A percentile compares a stretch with the other conserved stretches of the same genome.
Evolutionary conservation across 2,888 invertebrate species (phyloP).

Genomic region (Pheosia tremula): DNA sequence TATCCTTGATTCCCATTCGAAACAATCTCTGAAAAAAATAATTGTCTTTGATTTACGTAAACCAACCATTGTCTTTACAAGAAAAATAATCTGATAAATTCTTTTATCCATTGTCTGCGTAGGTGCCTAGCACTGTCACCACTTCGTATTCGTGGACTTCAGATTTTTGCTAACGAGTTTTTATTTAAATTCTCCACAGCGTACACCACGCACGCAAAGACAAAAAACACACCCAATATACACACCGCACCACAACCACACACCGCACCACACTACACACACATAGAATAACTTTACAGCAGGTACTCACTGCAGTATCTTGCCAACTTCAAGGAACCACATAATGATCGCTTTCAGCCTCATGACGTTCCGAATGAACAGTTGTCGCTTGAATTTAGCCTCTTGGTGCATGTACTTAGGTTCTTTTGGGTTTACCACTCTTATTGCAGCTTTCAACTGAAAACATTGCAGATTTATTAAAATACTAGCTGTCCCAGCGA

Average conservation of each 20-base stretch:
- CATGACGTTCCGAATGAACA: conserved; percentile 97
- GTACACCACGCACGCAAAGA: no score
- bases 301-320: conserved; percentile 93
- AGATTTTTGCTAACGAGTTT: no score
- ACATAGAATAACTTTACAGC: no score
- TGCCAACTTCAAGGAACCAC: conserved; percentile 94
- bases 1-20: conserved; percentile 97
- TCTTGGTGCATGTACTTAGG: conserved; percentile 98
- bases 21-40: conserved; percentile 90
- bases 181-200: no score
- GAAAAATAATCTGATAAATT: no score
- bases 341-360: conserved; percentile 95
- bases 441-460: conserved; percentile 93
- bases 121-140: no score
- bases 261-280: no score
- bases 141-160: no score
- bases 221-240: no score
- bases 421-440: conserved; percentile 97
- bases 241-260: no score
- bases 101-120: no score
- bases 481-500: no score
- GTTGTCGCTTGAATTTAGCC: conserved; percentile 96
- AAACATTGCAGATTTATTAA: conserved; percentile 14
- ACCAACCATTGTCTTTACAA: background rate
- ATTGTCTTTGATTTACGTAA: background rate